A percentile compares a stretch with the other conserved stretches of the same genome.
Conservation (phyloP, 2,888 invertebrate genomes). For the Cryptus viduatorius region DNA sequence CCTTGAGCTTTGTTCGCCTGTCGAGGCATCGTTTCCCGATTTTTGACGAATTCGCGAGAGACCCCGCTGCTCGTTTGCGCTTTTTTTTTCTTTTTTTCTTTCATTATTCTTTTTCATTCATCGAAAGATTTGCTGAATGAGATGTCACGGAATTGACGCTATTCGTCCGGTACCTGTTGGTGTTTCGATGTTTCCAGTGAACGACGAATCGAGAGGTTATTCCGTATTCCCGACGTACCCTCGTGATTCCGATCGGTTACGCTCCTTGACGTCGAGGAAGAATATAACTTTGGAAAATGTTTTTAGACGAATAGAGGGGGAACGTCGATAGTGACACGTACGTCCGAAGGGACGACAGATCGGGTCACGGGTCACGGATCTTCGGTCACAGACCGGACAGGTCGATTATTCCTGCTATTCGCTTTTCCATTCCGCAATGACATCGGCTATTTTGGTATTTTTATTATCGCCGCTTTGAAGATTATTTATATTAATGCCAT, state of each 20-base stretch:
- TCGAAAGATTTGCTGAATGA: conserved; percentile 25
- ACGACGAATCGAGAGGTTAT: conserved; percentile 32
- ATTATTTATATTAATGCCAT: no score
- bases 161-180: conserved; percentile 49
- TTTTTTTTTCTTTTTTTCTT: conserved; percentile 43
- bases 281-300: conserved; percentile 54
- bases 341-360: conserved; percentile 29
- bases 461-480: no score
- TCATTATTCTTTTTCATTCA: conserved; percentile 48
- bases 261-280: conserved; percentile 50
- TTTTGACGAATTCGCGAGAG: conserved; percentile 75
- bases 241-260: conserved; percentile 63
- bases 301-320: conserved; percentile 2
- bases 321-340: conserved; percentile 30
- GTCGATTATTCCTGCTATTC: conserved; percentile 26
- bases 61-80: conserved; percentile 60
- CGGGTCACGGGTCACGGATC: conserved; percentile 47
- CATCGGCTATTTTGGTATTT: no score
- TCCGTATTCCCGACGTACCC: conserved; percentile 20
- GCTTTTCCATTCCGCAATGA: conserved; percentile 16
- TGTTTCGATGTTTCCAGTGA: conserved; percentile 39
- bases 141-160: conserved; percentile 37
- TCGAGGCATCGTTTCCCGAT: conserved; percentile 74
- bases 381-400: conserved; percentile 13
- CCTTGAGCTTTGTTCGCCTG: conserved; percentile 78